A percentile compares a stretch with the other conserved stretches of the same genome.
Conservation (phyloP, 2,113 vertebrate species). For the Podiceps cristatus region DNA sequence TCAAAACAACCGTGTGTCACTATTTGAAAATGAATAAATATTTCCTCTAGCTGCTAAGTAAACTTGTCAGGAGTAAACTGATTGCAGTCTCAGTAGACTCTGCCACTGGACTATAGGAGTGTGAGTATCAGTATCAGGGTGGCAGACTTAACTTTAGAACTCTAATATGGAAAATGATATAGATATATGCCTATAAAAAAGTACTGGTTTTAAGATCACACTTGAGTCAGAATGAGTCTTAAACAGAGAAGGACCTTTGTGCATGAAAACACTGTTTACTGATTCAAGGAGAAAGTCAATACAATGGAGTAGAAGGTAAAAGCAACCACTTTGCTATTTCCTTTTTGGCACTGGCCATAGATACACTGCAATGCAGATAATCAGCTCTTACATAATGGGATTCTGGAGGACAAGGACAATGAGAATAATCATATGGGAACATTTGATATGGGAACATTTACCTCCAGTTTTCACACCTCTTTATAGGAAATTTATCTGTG, state of each 20-base stretch:
- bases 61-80: not conserved
- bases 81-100: not conserved
- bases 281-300: slow-evolving; percentile 39
- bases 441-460: not conserved
- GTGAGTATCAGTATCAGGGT: not conserved
- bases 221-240: not conserved
- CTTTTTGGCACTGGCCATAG: slow-evolving; percentile 16
- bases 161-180: not conserved
- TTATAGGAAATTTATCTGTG: not conserved
- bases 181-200: not conserved
- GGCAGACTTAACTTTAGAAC: not conserved
- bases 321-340: slow-evolving; percentile 9
- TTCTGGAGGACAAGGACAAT: slow-evolving; percentile 40
- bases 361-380: slow-evolving; percentile 61
- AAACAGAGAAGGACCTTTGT: not conserved
- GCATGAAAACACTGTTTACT: not conserved
- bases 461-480: not conserved
- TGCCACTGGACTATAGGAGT: not conserved
- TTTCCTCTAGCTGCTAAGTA: not conserved
- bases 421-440: not conserved
- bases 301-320: slow-evolving; percentile 4
- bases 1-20: not conserved
- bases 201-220: not conserved
- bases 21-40: not conserved
- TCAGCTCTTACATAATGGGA: slow-evolving; percentile 47